Evolutionary conservation across 2,888 invertebrate genomes (phyloP).

Genomic region (Dicranocentrus wangi): DNA sequence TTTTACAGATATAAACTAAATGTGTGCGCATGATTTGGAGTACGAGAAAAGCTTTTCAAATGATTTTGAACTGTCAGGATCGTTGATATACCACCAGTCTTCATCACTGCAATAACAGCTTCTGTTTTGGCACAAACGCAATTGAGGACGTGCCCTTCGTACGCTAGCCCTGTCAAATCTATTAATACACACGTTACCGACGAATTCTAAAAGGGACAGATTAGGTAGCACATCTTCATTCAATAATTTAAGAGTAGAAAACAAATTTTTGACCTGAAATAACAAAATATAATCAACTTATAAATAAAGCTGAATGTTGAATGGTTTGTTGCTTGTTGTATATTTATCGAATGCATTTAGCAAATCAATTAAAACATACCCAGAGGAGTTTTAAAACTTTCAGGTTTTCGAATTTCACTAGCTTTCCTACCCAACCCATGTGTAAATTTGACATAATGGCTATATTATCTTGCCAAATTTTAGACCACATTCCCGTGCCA

Average conservation of each 20-base stretch:
- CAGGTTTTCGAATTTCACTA: conserved; percentile 10
- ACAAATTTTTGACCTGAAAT: conserved; percentile 27
- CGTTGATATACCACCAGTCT: conserved; percentile 58
- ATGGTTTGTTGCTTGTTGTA: neutral
- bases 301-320: neutral
- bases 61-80: conserved; percentile 8
- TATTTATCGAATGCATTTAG: neutral
- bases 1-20: no score
- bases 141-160: neutral
- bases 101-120: conserved; percentile 37
- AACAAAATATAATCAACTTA: neutral
- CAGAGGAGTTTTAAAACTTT: conserved; percentile 44
- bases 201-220: conserved; percentile 33
- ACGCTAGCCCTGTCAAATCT: conserved; percentile 26
- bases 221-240: neutral
- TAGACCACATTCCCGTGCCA: no score
- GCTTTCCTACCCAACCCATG: neutral
- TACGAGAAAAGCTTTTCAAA: conserved; percentile 45
- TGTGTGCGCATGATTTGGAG: no score
- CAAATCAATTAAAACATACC: conserved; percentile 25
- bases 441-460: neutral
- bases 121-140: conserved; percentile 8
- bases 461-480: conserved; percentile 3
- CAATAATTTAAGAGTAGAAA: neutral
- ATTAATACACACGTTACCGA: conserved; percentile 43